These are phyloP conservation scores for Neoaliturus tenellus DNA, from an alignment of 2,888 invertebrate species.

Conservation along the genomic window DNA sequence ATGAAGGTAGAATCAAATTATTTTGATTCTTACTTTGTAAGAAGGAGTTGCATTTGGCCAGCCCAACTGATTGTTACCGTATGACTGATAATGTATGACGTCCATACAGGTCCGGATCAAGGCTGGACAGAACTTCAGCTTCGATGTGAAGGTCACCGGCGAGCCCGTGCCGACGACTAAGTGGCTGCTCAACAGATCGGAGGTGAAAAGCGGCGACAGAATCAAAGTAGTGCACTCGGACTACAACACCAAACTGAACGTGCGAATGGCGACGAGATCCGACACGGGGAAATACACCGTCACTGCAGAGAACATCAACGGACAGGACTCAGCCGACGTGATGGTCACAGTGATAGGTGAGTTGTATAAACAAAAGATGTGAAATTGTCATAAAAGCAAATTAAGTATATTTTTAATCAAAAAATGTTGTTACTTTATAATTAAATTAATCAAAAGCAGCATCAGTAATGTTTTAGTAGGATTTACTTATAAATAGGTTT, in stretches of 20 bases:
- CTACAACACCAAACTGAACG: conserved; percentile 89
- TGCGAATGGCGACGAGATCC: conserved; percentile 85
- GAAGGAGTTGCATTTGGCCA: no score
- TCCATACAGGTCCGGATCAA: conserved; percentile 82
- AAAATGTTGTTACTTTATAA: no score
- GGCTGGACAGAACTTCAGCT: conserved; percentile 92
- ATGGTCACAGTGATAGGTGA: conserved; percentile 87
- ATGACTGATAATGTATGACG: no score
- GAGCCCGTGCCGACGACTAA: conserved; percentile 96
- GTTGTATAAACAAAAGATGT: background rate
- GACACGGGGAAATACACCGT: conserved; percentile 95
- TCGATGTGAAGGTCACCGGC: conserved; percentile 93
- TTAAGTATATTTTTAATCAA: no score
- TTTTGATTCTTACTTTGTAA: no score
- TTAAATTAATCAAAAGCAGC: no score
- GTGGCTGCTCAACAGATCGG: conserved; percentile 91
- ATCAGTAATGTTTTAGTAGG: no score
- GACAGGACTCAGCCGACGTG: conserved; percentile 95
- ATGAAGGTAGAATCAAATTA: no score
- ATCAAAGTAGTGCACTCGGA: conserved; percentile 88
- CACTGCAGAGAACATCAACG: conserved; percentile 94
- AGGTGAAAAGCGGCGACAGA: conserved; percentile 84
- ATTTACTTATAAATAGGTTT: no score
- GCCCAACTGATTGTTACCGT: no score
- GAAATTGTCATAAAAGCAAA: no score